Base-by-base conservation (phyloP, 2,797 vertebrate genomes). In the Natrix natrix region DNA sequence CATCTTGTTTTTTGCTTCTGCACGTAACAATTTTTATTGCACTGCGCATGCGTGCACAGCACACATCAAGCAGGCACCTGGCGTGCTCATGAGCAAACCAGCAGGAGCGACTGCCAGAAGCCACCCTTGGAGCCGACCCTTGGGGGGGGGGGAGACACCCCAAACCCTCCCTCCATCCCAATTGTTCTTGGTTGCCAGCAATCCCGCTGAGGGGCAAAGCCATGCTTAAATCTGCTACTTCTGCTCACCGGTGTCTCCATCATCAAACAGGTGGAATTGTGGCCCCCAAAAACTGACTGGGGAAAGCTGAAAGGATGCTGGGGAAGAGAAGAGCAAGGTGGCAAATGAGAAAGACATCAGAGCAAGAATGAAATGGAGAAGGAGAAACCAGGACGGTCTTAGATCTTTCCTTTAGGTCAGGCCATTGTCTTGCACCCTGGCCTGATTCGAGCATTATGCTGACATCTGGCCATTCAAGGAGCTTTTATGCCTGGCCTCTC, bases 401-500 rank as follows among this genome's bases (percentile, higher is more conserved):
- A 0, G 0, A 2, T 0, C 90, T 20, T 57, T 56, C 87, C 17
- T 22, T 59, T 78, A 54, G 0, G 0, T 78, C 86, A 1, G 1
- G 8, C 57, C 14, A 54, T 13, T 60, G 10, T 54, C 10, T 59
- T 87, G 7, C 11, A 17, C 17, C 43, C 52, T 17, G 0, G 16
- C 78, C 10, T 7, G 16, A 17, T 89, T 57, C 14, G 10, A 24
- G 8, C 11, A 7, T 17, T 16, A 4, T 1, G 24, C 54, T 26
- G 66, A 4, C 26, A 60, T 2, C 90, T 0, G n/a, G n/a, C 1
- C 0, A 0, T 91, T 61, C 2, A 6, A 0, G 0, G 2, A 32
- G 14, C 43, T 52, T 63, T 1, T 0, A 20, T 78, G 5, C 8
- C 37, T 8, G 22, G 22, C 24, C 16, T 12, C 24, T 83, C 24